Conservation (phyloP, 2,113 vertebrate species). For the Piaya cayana region DNA sequence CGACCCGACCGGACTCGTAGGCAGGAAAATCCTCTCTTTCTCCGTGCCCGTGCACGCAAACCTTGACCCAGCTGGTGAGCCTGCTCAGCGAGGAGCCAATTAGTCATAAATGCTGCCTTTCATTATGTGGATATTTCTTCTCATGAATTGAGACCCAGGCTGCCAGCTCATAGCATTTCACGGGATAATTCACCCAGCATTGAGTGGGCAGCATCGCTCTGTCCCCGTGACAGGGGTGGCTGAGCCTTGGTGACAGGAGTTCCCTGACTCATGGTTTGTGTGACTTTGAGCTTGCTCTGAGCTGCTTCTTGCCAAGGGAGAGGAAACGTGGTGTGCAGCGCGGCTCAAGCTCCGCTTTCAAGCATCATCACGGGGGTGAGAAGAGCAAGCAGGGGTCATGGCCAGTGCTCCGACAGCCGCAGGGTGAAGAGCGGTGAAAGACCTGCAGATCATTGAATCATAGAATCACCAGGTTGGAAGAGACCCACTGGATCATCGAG, state of each 20-base stretch:
- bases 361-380: neutral
- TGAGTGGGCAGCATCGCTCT: rapidly evolving
- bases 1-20: neutral
- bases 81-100: neutral
- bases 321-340: neutral
- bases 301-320: neutral
- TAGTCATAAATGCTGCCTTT: neutral
- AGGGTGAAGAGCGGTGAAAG: rapidly evolving
- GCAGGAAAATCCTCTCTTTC: neutral
- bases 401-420: neutral
- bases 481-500: too few relatives aligned
- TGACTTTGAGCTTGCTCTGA: neutral
- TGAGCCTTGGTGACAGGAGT: rapidly evolving
- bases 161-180: neutral
- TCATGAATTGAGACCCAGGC: neutral
- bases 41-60: rapidly evolving
- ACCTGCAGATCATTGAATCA: too few relatives aligned
- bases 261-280: neutral
- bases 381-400: neutral
- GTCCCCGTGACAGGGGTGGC: neutral
- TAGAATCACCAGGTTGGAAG: too few relatives aligned
- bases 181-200: neutral
- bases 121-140: neutral
- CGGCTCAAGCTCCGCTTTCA: neutral
- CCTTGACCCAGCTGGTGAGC: neutral